phyloP scores from a whole-genome alignment of 2,113 vertebrate genomes.

The Podarcis muralis region DNA sequence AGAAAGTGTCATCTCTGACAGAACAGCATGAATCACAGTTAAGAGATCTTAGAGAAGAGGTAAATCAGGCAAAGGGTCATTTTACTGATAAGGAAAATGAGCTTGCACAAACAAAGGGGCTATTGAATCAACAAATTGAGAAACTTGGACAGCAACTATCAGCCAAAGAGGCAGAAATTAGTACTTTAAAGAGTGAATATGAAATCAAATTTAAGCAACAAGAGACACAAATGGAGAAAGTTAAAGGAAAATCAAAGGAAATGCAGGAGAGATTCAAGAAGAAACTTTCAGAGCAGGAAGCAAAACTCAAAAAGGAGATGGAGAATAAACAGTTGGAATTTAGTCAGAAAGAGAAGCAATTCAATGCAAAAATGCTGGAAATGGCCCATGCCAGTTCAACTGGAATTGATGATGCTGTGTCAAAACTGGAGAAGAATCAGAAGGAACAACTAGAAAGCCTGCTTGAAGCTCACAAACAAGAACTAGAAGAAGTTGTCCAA shows the following conservation, averaged over 20 bases:
- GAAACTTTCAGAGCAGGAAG: slow-evolving; percentile 88
- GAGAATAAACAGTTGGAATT: slow-evolving; percentile 87
- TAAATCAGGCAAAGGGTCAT: slow-evolving; percentile 73
- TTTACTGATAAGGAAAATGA: slow-evolving; percentile 80
- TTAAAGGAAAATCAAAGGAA: slow-evolving; percentile 88
- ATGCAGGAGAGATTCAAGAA: slow-evolving; percentile 88
- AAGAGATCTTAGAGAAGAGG: slow-evolving; percentile 68
- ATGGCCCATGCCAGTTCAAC: slow-evolving; percentile 87
- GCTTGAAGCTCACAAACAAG: slow-evolving; percentile 71
- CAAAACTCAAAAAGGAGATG: slow-evolving; percentile 85
- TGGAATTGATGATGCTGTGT: slow-evolving; percentile 81
- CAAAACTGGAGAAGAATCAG: slow-evolving; percentile 87
- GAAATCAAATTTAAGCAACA: slow-evolving; percentile 86
- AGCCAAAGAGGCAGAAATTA: slow-evolving; percentile 77
- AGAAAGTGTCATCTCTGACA: slow-evolving; percentile 75
- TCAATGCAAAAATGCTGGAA: slow-evolving; percentile 87
- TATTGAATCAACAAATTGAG: slow-evolving; percentile 79
- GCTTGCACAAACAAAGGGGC: slow-evolving; percentile 69
- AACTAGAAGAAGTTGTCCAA: slow-evolving; percentile 73
- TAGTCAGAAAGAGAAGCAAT: slow-evolving; percentile 86
- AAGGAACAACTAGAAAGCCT: slow-evolving; percentile 86
- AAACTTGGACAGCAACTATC: slow-evolving; percentile 79
- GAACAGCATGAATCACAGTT: slow-evolving; percentile 70
- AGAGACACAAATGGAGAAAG: slow-evolving; percentile 87
- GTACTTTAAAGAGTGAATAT: slow-evolving; percentile 78